Evolutionary conservation across 2,113 vertebrate genomes (phyloP).

Genomic region (Butorides virescens): DNA sequence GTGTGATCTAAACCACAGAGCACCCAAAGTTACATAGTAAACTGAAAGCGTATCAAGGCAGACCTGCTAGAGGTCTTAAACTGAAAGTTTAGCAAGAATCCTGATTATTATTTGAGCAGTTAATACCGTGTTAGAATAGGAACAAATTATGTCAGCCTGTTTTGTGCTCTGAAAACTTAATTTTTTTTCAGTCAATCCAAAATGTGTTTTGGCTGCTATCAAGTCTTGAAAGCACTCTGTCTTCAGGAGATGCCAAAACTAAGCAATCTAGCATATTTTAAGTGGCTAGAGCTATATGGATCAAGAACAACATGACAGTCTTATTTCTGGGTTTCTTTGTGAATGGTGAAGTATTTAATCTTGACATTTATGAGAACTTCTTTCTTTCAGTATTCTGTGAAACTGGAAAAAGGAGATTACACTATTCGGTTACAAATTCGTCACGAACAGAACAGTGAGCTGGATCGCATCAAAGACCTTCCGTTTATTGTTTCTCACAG

Average conservation of each 20-base stretch:
- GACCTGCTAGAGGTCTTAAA: not conserved
- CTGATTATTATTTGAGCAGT: not conserved
- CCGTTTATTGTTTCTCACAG: conserved; percentile 95
- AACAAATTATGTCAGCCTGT: not conserved
- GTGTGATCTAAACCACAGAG: not conserved
- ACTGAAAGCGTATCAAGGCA: not conserved
- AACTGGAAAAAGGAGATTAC: conserved; percentile 98
- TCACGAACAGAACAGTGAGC: conserved; percentile 91
- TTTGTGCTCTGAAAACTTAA: not conserved
- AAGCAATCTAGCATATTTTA: not conserved
- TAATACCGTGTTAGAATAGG: not conserved
- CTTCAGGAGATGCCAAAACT: not conserved
- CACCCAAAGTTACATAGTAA: not conserved
- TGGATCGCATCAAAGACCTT: conserved; percentile 96
- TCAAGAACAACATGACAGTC: not conserved
- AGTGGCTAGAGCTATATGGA: not conserved
- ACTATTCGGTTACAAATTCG: conserved; percentile 94
- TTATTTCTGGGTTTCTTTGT: not conserved
- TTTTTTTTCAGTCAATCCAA: not conserved
- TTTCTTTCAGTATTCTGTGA: conserved; percentile 90
- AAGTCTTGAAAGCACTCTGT: not conserved
- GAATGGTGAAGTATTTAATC: not conserved
- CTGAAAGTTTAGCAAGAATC: not conserved
- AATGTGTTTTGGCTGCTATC: not conserved
- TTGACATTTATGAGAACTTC: not conserved